phyloP scores from a whole-genome alignment of 2,113 vertebrate genomes.

The Pelodiscus sinensis region DNA sequence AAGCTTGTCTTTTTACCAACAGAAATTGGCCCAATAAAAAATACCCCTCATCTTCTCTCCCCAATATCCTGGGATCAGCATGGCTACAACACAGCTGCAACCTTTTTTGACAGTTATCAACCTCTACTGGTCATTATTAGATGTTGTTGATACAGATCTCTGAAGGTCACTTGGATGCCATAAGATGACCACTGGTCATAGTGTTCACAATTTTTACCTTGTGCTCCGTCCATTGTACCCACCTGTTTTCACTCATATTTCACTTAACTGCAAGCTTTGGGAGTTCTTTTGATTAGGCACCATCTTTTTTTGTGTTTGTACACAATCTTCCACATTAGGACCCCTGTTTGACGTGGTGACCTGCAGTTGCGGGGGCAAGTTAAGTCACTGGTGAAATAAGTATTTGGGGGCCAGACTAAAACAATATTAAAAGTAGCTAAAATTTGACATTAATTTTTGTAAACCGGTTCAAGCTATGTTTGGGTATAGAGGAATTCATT shows the following conservation, averaged over 20 bases:
- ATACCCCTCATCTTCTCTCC: background rate
- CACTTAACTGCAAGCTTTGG: background rate
- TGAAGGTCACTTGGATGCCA: background rate
- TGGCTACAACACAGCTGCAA: background rate
- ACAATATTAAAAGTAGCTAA: background rate
- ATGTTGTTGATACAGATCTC: background rate
- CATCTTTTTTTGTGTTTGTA: background rate
- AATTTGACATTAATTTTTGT: background rate
- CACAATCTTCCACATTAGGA: background rate
- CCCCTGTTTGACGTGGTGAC: background rate
- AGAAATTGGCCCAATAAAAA: background rate
- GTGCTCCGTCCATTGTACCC: background rate
- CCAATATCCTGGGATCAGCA: background rate
- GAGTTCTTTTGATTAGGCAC: background rate
- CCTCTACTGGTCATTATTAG: background rate
- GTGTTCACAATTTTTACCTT: background rate
- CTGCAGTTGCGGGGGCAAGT: background rate
- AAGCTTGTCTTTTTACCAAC: background rate
- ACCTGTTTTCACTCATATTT: background rate
- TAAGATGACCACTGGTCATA: background rate
- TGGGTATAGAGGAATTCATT: background rate
- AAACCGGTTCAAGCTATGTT: background rate
- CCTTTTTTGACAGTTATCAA: background rate
- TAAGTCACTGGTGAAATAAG: background rate
- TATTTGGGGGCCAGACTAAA: background rate